Conservation (phyloP, 1,140 invertebrate species). For the Episyrphus balteatus region DNA sequence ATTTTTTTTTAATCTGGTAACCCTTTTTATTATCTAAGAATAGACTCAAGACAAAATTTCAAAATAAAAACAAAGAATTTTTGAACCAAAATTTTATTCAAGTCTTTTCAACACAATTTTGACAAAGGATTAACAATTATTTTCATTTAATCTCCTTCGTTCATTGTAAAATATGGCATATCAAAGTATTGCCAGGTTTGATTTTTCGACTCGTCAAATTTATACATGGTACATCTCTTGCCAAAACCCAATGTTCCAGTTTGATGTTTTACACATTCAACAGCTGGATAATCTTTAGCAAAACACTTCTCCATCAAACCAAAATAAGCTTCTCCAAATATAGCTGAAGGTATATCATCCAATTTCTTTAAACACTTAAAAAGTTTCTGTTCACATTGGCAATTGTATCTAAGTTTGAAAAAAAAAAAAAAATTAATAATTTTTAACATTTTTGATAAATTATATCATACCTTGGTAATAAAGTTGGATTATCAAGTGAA, state of each 20-base stretch:
- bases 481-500: slow-evolving; percentile 50
- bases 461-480: slow-evolving; percentile 41
- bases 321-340: slow-evolving; percentile 58
- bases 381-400: slow-evolving; percentile 57
- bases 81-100: too few species aligned
- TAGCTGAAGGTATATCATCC: slow-evolving; percentile 37
- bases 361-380: slow-evolving; percentile 49
- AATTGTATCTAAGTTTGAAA: slow-evolving; percentile 44
- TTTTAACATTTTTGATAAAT: not conserved
- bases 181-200: slow-evolving; percentile 48
- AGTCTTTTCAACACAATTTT: too few species aligned
- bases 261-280: slow-evolving; percentile 41
- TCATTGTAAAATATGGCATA: slow-evolving; percentile 42
- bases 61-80: too few species aligned
- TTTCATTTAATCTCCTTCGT: too few species aligned
- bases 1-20: too few species aligned
- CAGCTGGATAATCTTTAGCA: slow-evolving; percentile 47
- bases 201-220: slow-evolving; percentile 40
- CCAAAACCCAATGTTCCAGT: slow-evolving; percentile 16
- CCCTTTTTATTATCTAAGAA: too few species aligned
- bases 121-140: too few species aligned
- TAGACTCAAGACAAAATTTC: too few species aligned
- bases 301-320: slow-evolving; percentile 57
- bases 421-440: not conserved
- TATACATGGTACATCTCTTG: slow-evolving; percentile 42